Conservation (phyloP, 2,797 vertebrate genomes). For the Mareca penelope region DNA sequence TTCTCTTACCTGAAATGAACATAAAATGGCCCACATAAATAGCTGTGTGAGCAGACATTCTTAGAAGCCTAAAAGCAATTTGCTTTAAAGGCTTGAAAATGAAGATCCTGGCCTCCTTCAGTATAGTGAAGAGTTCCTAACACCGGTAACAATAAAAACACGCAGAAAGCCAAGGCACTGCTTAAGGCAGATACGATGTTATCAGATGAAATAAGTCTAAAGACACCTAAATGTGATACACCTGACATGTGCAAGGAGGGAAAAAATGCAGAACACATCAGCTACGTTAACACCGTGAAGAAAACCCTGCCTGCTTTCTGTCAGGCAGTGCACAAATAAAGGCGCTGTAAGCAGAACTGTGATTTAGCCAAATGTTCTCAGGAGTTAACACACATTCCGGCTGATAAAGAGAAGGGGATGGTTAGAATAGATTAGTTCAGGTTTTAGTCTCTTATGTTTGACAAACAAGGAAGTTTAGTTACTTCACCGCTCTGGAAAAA, state of each 20-base stretch:
- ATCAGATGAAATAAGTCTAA: not conserved
- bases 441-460: constrained; percentile 42
- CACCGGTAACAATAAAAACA: not conserved
- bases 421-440: constrained; percentile 65
- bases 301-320: not conserved
- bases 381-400: not conserved
- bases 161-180: not conserved
- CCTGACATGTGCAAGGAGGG: not conserved
- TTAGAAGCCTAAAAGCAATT: not conserved
- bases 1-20: not conserved
- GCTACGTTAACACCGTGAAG: not conserved
- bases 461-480: constrained; percentile 52
- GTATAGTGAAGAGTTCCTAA: not conserved
- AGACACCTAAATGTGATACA: not conserved
- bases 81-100: not conserved
- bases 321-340: not conserved
- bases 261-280: not conserved
- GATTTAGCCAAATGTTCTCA: constrained; percentile 3
- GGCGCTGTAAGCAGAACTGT: not conserved
- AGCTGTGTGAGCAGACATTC: not conserved
- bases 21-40: not conserved
- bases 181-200: not conserved
- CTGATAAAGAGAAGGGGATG: constrained; percentile 56
- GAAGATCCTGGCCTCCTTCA: not conserved
- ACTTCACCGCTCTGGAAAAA: constrained; percentile 45